Evolutionary conservation across 1,140 invertebrate species (phyloP), one percentile per base, ranked within the genome.

Genomic region (Trichomalopsis sarcophagae): DNA sequence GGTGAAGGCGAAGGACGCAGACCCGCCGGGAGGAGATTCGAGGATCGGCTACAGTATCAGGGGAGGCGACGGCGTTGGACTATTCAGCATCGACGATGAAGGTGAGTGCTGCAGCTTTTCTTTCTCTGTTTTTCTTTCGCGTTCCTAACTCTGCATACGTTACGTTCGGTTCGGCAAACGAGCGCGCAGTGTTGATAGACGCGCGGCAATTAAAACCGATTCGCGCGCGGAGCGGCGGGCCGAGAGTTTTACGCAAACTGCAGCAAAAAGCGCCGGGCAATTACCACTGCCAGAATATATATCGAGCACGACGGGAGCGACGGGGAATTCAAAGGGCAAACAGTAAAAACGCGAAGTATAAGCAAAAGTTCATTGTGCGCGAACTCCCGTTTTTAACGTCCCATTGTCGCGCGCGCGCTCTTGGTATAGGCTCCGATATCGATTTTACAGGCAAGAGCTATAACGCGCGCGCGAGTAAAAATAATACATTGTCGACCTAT

Each of bases 1-100:
- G 76, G 95, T 98, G 9, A 95, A 94, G 14, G 98, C 97, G 0
- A 94, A 94, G 6, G 97, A 99, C 90, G 94, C 94, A 5, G 98
- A 99, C 92, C 94, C 95, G 10, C 94, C 95, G 5, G 96, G 96
- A 44, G 94, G 96, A 7, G 97, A 98, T 90, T 96, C 96, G 10
- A 95, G 96, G 82, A 94, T 99, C 66, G 95, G 95, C 14, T 99
- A 99, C 94, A 97, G 96, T 83, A 97, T 99, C 78, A 94, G 96
- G 11, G 97, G 96, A 76, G 98, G 98, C 11, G 96, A 97, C 89
- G 98, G 98, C 30, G 94, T 99, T 75, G 97, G 98, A 27, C 95
- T 96, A 80, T 99, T 99, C 94, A 95, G 96, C 86, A 97, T 99
- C 81, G 98, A 99, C 90, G 95, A 96, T 89, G 94, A 97, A 95